Conservation (phyloP, 2,888 invertebrate genomes). For the Biston stratarius region DNA sequence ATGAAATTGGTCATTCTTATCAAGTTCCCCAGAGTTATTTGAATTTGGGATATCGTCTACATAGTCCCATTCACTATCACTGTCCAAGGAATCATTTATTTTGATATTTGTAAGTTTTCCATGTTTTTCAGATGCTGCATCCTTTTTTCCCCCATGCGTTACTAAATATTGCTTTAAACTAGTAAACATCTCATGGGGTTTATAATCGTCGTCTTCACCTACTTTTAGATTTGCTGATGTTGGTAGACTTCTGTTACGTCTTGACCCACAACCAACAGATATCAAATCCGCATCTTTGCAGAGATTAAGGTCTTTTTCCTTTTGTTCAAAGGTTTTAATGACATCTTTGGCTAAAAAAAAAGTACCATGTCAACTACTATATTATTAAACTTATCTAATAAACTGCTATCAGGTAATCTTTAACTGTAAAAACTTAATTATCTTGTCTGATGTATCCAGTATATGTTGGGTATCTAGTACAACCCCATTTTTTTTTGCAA, state of each 20-base stretch:
- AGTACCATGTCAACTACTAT: neutral
- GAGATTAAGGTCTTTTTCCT: slow-evolving; percentile 20
- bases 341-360: neutral
- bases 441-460: no score
- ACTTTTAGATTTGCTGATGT: neutral
- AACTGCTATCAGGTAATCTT: no score
- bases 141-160: slow-evolving; percentile 6
- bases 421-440: no score
- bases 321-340: slow-evolving; percentile 9
- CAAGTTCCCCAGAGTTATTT: neutral
- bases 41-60: neutral
- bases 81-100: neutral
- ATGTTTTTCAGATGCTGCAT: slow-evolving; percentile 3
- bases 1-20: neutral
- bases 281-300: slow-evolving; percentile 24
- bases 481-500: no score
- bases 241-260: neutral
- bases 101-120: neutral
- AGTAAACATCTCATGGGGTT: neutral
- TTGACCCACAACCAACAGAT: slow-evolving; percentile 15
- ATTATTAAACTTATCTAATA: no score
- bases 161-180: slow-evolving; percentile 14
- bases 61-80: neutral
- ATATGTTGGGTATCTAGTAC: no score
- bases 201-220: neutral